A percentile compares a stretch with the other conserved stretches of the same genome.
These are phyloP conservation scores for Cylas formicarius DNA, from an alignment of 1,140 invertebrate species.

Conservation along the genomic window DNA sequence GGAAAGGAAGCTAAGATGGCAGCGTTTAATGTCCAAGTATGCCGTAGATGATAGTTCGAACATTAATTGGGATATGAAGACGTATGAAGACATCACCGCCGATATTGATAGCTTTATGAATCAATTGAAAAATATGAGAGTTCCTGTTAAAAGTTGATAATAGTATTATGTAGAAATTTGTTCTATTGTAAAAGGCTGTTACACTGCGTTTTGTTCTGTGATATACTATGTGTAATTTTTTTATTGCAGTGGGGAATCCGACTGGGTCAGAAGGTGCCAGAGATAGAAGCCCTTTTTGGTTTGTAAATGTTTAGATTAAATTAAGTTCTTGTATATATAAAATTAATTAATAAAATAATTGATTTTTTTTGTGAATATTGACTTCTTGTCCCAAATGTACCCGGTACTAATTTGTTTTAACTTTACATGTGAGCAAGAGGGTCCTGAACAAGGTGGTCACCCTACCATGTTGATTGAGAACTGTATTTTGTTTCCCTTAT, in stretches of 20 bases:
- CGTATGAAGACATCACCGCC: constrained; percentile 30
- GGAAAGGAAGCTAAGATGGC: constrained; percentile 41
- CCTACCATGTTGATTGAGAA: constrained; percentile 2
- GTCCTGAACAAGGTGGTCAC: constrained; percentile 8
- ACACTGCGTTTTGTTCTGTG: constrained; percentile 27
- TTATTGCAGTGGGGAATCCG: constrained; percentile 34
- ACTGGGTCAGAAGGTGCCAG: constrained; percentile 17
- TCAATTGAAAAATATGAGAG: constrained; percentile 27
- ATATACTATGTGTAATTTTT: constrained; percentile 38
- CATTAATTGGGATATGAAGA: constrained; percentile 20
- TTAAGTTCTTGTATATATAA: constrained; percentile 13
- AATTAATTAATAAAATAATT: constrained; percentile 7
- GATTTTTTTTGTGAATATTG: neutral
- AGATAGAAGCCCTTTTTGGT: constrained; percentile 28
- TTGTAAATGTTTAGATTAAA: constrained; percentile 35
- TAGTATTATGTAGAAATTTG: constrained; percentile 19
- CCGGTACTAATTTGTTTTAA: constrained; percentile 29
- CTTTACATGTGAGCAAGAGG: constrained; percentile 27
- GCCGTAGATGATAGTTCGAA: constrained; percentile 12
- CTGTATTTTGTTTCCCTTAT: constrained; percentile 2
- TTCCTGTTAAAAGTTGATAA: constrained; percentile 26
- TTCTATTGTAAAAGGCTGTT: constrained; percentile 22
- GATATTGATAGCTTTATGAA: constrained; percentile 34
- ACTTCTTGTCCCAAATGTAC: constrained; percentile 16
- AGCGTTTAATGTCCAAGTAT: constrained; percentile 36